Conservation (phyloP, 2,113 vertebrate genomes). For the Arenaria interpres region DNA sequence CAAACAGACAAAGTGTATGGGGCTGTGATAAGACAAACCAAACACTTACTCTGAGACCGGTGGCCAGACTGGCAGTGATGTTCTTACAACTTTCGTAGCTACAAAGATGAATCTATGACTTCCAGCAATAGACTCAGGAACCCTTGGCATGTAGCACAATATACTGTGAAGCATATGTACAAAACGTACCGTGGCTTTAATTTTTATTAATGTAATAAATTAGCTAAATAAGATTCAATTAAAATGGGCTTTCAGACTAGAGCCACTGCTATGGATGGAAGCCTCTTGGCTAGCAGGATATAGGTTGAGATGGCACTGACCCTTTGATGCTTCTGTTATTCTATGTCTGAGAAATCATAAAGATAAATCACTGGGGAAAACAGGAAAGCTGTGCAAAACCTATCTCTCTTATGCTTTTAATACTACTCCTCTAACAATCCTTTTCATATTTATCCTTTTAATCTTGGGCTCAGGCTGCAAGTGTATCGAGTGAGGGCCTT, state of each 20-base stretch:
- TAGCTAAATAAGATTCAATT: neutral
- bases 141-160: neutral
- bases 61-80: neutral
- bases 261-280: neutral
- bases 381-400: neutral
- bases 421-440: neutral
- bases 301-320: neutral
- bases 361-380: neutral
- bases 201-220: slow-evolving; percentile 12
- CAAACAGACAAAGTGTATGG: neutral
- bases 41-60: neutral
- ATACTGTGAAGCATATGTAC: neutral
- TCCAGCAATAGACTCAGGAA: neutral
- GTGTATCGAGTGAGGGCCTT: neutral
- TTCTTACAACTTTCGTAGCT: neutral
- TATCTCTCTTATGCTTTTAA: neutral
- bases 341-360: neutral
- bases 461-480: neutral
- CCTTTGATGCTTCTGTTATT: neutral
- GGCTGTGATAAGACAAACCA: neutral
- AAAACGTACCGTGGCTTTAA: neutral
- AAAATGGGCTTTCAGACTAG: neutral
- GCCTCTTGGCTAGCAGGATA: neutral
- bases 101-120: neutral
- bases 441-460: neutral